A percentile compares a stretch with the other conserved stretches of the same genome.
phyloP scores from a whole-genome alignment of 1,140 invertebrate genomes.

The Druon quercuslanigerum region DNA sequence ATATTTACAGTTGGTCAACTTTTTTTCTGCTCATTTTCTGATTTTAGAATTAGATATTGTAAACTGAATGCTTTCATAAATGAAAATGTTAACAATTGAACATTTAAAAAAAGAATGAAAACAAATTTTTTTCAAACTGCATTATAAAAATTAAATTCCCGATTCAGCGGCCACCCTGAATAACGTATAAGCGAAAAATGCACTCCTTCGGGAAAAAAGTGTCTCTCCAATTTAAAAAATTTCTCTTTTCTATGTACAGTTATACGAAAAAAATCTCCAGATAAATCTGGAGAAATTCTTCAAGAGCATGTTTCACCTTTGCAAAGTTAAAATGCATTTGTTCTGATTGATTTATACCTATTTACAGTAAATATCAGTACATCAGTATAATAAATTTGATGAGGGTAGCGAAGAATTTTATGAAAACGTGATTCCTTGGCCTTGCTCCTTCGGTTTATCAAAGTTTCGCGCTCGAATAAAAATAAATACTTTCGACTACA shows the following conservation, averaged over 20 bases:
- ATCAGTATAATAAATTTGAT: slow-evolving; percentile 28
- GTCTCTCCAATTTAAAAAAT: neutral
- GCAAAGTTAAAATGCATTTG: slow-evolving; percentile 31
- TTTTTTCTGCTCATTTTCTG: too few relatives aligned
- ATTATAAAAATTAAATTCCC: too few relatives aligned
- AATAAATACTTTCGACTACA: slow-evolving; percentile 66
- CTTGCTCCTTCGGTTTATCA: slow-evolving; percentile 50
- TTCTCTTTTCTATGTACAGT: neutral
- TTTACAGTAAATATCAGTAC: slow-evolving; percentile 21
- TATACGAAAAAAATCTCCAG: neutral
- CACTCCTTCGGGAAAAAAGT: neutral
- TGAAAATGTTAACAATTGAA: too few relatives aligned
- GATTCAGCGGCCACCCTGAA: neutral
- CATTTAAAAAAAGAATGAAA: too few relatives aligned
- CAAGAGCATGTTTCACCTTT: neutral
- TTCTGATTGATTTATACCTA: slow-evolving; percentile 15
- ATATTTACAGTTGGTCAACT: too few relatives aligned
- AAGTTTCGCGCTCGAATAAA: slow-evolving; percentile 61
- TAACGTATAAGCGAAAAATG: slow-evolving; percentile 31
- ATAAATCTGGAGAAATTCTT: slow-evolving; percentile 17
- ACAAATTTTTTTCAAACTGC: too few relatives aligned
- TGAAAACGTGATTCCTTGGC: slow-evolving; percentile 8
- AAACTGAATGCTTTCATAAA: too few relatives aligned
- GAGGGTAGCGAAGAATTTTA: slow-evolving; percentile 27
- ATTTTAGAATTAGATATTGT: too few relatives aligned